Evolutionary conservation across 2,797 vertebrate species (phyloP).

Genomic region (Sylvilagus floridanus): DNA sequence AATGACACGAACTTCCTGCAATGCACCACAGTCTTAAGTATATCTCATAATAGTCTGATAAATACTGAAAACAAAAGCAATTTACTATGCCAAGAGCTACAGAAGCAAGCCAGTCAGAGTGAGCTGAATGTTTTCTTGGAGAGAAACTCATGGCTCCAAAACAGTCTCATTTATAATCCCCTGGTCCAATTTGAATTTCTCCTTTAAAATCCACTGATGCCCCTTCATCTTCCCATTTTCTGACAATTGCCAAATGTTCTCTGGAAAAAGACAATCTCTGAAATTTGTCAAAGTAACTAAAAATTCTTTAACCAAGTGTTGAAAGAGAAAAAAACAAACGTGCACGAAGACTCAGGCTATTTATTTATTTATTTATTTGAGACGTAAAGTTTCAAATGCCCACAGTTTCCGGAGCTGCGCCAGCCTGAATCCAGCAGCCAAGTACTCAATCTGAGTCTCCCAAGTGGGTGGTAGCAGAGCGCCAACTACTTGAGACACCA

Average conservation of each 20-base stretch:
- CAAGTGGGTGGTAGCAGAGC: too few species aligned
- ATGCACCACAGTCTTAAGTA: neutral
- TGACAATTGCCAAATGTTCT: constrained; percentile 24
- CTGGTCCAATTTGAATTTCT: neutral
- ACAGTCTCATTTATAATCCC: neutral
- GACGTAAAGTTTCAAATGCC: too few species aligned
- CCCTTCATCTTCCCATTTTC: neutral
- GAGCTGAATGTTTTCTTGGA: neutral
- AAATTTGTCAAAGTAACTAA: neutral
- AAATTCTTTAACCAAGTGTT: neutral
- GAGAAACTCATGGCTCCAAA: neutral
- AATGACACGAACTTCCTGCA: neutral
- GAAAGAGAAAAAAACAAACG: constrained; percentile 18
- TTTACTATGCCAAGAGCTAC: neutral
- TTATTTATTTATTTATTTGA: neutral
- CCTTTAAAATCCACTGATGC: neutral
- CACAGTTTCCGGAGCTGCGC: too few species aligned
- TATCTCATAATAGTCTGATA: neutral
- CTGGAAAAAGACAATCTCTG: constrained; percentile 29
- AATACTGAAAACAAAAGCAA: neutral
- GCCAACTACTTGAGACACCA: too few species aligned
- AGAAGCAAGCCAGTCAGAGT: neutral
- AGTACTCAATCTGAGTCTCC: too few species aligned
- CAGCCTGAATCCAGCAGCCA: too few species aligned
- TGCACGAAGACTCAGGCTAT: neutral